phyloP scores from a whole-genome alignment of 2,113 vertebrate species.

The Scomber colias region DNA sequence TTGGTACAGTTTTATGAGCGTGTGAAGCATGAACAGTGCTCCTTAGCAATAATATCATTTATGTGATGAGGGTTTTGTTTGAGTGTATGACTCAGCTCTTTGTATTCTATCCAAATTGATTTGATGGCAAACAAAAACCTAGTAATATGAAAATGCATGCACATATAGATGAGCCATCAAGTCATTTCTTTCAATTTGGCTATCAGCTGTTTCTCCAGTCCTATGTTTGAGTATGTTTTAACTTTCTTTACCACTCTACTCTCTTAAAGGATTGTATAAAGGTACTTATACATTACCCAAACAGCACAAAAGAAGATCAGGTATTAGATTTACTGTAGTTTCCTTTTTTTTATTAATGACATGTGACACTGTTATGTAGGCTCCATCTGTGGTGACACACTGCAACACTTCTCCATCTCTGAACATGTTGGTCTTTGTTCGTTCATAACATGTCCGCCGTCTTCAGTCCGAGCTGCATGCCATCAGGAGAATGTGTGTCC shows the following conservation, averaged over 20 bases:
- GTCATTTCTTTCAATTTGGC: conserved; percentile 10
- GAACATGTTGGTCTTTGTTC: conserved; percentile 69
- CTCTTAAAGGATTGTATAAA: conserved; percentile 87
- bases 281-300: conserved; percentile 88
- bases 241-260: conserved; percentile 83
- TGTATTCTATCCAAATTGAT: conserved; percentile 11
- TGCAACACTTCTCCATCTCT: conserved; percentile 75
- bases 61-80: conserved; percentile 16
- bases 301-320: conserved; percentile 88
- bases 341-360: conserved; percentile 30
- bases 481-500: conserved; percentile 68
- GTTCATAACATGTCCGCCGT: conserved; percentile 69
- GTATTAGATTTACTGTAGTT: conserved; percentile 79
- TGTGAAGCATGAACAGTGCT: conserved; percentile 19
- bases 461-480: conserved; percentile 81
- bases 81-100: not conserved
- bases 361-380: conserved; percentile 70
- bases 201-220: conserved; percentile 30
- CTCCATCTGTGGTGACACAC: conserved; percentile 79
- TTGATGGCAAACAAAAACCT: conserved; percentile 18
- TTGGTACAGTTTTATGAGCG: conserved; percentile 8
- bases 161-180: not conserved
- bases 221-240: conserved; percentile 72
- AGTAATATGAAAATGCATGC: conserved; percentile 24
- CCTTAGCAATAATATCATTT: conserved; percentile 39